Evolutionary conservation across 1,140 invertebrate genomes (phyloP), one percentile per base, ranked within the genome.

Genomic region (Prorops nasuta): DNA sequence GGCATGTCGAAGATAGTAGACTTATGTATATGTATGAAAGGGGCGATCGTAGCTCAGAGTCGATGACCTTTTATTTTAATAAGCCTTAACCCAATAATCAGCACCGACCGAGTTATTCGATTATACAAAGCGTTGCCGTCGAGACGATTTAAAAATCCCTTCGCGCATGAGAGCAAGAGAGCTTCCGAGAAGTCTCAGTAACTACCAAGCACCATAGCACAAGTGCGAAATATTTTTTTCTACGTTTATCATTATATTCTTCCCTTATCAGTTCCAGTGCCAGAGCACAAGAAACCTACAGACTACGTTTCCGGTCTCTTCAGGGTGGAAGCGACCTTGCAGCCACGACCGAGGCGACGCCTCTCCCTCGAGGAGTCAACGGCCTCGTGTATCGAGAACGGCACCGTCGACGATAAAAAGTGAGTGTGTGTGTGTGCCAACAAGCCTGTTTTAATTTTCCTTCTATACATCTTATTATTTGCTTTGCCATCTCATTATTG

Each of bases 251-350:
- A 57, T 48, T 28, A n/a, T n/a, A n/a, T 53, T 44, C 51, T 54
- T 44, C 54, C 44, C 17, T 51, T 63, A 78, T 53, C 68, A 85
- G 84, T 86, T 77, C 84, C 86, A 74, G 80, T 81, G 67, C 83
- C 84, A 37, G 84, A 86, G 56, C 81, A 85, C 58, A 90, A 89
- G 74, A 88, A 86, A 58, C 81, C 86, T 19, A 84, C 86, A 48
- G 86, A 91, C 67, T 92, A 90, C 71, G 87, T 92, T 61, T 83
- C 83, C 66, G 89, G 88, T 46, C 69, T 93, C 38, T 91, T 92
- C 70, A 83, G 84, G 69, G 78, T 87, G 37, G 83, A 88, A 63
- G 77, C 87, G 38, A 81, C 81, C 20, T 72, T 82, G 21, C 77
- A 82, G 51, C 80, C 83, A 20, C 55, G 72, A 59, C 58, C 65